Evolutionary conservation across 2,797 vertebrate genomes (phyloP), one percentile per base, ranked within the genome.

Genomic region (Acrossocheilus wenchowensis): DNA sequence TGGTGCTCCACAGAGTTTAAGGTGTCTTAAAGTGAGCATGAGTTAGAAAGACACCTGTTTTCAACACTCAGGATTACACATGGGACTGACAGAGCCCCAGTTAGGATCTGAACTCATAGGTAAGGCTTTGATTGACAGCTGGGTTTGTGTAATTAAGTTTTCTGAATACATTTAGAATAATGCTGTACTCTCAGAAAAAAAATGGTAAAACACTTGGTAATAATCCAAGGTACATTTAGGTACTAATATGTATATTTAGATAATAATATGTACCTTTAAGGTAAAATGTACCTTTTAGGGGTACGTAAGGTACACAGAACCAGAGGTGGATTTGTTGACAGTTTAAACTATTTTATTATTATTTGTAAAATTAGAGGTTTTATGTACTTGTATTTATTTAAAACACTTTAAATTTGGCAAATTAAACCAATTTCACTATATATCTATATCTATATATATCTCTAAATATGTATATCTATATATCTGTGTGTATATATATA

Each of bases 71-170:
- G 85, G 68, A 77, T 60, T 43, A 78, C 39, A 78, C 36, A 48
- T 62, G 66, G 84, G 41, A 78, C 62, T 57, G n/a, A 43, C 41
- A 34, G n/a, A 64, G 72, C 71, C 17, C 12, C 52, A 50, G 57
- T 73, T 72, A 64, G 43, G 19, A 81, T 41, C 69, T 81, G 54
- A 73, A 64, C 17, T n/a, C 23, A 48, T 79, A 86, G 85, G 85
- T 86, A 86, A 86, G 85, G 4, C 17, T 54, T 79, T 80, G 78
- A 80, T 62, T 81, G 69, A 41, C 68, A 73, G 68, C 66, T 45
- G 26, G 5, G 5, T 73, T 80, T 81, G 69, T 81, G 7, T 36
- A n/a, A 84, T 78, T 11, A 39, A 19, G 19, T 78, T 60, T 48
- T 73, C 12, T 80, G 77, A 14, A 30, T 23, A 30, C 26, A 34